These are phyloP conservation scores for Nowickia ferox DNA, from an alignment of 2,888 invertebrate species.

Conservation along the genomic window DNA sequence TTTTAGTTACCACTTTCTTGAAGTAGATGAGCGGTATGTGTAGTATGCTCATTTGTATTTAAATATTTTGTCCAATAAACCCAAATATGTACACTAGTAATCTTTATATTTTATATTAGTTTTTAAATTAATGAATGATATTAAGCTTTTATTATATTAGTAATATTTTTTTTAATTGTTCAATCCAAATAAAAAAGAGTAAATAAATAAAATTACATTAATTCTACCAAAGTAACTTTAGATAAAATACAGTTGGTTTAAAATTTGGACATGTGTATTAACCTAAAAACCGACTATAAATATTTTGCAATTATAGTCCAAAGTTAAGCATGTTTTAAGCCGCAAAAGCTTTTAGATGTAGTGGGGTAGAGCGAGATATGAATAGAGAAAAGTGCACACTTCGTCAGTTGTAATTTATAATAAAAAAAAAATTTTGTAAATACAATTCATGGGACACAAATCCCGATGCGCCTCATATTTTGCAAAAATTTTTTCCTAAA, in stretches of 20 bases:
- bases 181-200: not conserved
- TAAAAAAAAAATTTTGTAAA: too few species aligned
- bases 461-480: too few species aligned
- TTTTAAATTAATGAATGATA: not conserved
- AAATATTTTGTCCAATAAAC: not conserved
- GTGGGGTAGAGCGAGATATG: too few species aligned
- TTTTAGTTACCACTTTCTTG: too few species aligned
- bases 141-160: not conserved
- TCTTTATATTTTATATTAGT: slow-evolving; percentile 43
- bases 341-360: too few species aligned
- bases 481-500: too few species aligned
- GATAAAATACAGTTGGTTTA: not conserved
- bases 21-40: not conserved
- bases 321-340: too few species aligned
- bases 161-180: slow-evolving; percentile 9
- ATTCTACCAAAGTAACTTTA: not conserved
- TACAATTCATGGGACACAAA: too few species aligned
- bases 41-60: not conserved
- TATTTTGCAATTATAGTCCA: too few species aligned
- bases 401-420: too few species aligned
- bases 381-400: too few species aligned
- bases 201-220: not conserved
- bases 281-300: not conserved
- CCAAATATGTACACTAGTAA: not conserved
- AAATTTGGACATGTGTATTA: not conserved